These are phyloP conservation scores for Porites evermanni DNA, from an alignment of 92 coral and sea anemone species.

Conservation along the genomic window DNA sequence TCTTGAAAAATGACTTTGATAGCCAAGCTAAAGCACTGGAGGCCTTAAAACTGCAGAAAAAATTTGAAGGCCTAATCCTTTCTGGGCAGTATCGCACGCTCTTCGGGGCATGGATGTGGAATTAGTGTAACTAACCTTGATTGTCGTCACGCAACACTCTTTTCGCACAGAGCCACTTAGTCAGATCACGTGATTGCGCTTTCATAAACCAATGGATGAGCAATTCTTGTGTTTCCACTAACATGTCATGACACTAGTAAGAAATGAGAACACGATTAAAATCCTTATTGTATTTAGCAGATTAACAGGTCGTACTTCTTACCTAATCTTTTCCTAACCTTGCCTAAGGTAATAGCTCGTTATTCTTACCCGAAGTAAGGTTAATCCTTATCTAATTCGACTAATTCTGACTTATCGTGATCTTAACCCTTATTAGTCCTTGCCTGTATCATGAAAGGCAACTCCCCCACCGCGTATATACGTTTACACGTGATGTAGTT, in stretches of 20 bases:
- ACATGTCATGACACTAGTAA: slow-evolving; percentile 79
- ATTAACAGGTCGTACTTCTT: neutral
- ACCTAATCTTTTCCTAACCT: neutral
- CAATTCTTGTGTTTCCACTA: slow-evolving; percentile 74
- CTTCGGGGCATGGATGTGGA: neutral
- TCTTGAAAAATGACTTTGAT: neutral
- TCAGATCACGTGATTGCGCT: slow-evolving; percentile 82
- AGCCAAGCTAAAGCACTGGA: too few species aligned
- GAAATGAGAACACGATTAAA: too few species aligned
- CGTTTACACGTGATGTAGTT: too few species aligned
- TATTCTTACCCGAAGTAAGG: too few species aligned
- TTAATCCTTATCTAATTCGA: too few species aligned
- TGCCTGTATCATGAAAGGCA: too few species aligned
- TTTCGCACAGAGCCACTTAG: slow-evolving; percentile 87
- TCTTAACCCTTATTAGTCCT: too few species aligned
- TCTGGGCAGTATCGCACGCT: neutral
- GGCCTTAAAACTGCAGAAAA: neutral
- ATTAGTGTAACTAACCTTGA: slow-evolving; percentile 62
- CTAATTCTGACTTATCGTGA: too few species aligned
- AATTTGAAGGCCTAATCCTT: too few species aligned
- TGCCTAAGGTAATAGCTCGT: too few species aligned
- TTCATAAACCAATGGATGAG: slow-evolving; percentile 91
- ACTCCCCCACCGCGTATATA: too few species aligned
- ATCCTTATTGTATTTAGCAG: too few species aligned
- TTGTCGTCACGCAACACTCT: slow-evolving; percentile 67